Evolutionary conservation across 2,113 vertebrate genomes (phyloP).

Genomic region (Sylvietta virens): DNA sequence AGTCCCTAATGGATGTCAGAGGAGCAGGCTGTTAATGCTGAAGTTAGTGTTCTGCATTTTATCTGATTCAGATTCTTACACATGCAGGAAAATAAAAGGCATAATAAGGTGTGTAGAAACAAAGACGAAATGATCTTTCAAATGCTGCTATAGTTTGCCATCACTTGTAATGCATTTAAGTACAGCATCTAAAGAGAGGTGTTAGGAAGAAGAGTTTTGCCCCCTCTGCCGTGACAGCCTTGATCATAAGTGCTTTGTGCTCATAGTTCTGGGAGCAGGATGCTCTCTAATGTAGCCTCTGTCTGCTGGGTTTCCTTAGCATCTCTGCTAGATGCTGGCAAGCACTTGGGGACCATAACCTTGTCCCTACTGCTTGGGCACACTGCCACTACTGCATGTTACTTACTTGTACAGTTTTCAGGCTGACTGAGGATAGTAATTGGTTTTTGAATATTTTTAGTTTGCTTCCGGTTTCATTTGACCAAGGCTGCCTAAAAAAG

Average conservation of each 20-base stretch:
- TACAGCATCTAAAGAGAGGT: not conserved
- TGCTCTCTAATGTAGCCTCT: not conserved
- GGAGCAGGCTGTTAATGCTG: not conserved
- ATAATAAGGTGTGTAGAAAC: not conserved
- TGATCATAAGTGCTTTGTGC: not conserved
- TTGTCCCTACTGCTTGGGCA: not conserved
- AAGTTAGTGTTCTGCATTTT: not conserved
- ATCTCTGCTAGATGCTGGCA: conserved; percentile 22
- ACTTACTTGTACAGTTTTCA: not conserved
- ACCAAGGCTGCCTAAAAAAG: not conserved
- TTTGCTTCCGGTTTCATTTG: not conserved
- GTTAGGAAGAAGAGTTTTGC: not conserved
- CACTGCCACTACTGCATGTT: not conserved
- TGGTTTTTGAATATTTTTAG: not conserved
- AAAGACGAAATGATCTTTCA: not conserved
- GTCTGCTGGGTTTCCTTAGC: not conserved
- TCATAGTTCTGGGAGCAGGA: not conserved
- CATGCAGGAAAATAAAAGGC: fast-evolving
- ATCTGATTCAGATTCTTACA: not conserved
- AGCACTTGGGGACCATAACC: not conserved
- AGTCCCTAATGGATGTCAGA: not conserved
- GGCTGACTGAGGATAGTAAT: not conserved
- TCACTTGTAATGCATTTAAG: not conserved
- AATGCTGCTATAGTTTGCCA: not conserved
- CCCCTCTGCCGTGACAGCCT: not conserved